Evolutionary conservation across 1,140 invertebrate species (phyloP), one percentile per base, ranked within the genome.

Genomic region (Vollenhovia emeryi): DNA sequence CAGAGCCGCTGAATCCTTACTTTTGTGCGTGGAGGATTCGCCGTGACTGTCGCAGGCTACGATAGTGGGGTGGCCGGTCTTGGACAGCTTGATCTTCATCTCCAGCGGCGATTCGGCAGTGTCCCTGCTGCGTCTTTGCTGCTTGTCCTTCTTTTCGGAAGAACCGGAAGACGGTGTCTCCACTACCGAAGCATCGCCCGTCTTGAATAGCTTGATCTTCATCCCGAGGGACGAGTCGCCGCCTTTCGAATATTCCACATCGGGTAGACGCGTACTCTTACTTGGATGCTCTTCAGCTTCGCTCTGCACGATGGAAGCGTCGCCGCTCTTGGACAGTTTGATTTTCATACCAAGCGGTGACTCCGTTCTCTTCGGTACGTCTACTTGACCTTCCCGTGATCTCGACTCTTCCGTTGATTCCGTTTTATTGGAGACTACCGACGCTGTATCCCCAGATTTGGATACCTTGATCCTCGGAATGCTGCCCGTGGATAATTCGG

Each of bases 41-140:
- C 68, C 64, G 50, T 92, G 85, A 85, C 64, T 89, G 7, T 94
- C 93, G 52, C 85, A 91, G 8, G 89, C 24, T 1, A 94, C 86
- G 21, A 94, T 94, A 6, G 91, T 94, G 9, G 93, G 91, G 89
- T 94, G 94, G 30, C 93, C 93, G 8, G 90, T 93, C 74, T 94
- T 95, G 7, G 93, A 94, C 8, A 94, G 64, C 69, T 94, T 94
- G 6, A 94, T 94, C 84, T 94, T 95, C 92, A 94, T 94, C 60
- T 94, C 94, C 0, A 94, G 48, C 1, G 93, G 86, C 13, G 83
- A 78, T 60, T 94, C 93, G n/a, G 78, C 80, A 9, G 91, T 89
- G 62, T 93, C 93, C 18, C 89, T 86, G 85, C 89, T 86, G 85
- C 52, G 86, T 59, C 79, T 89, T 18, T 64, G 71, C 78, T 80